These are phyloP conservation scores for Protodeltote pygarga DNA, from an alignment of 2,888 invertebrate species.

Conservation along the genomic window DNA sequence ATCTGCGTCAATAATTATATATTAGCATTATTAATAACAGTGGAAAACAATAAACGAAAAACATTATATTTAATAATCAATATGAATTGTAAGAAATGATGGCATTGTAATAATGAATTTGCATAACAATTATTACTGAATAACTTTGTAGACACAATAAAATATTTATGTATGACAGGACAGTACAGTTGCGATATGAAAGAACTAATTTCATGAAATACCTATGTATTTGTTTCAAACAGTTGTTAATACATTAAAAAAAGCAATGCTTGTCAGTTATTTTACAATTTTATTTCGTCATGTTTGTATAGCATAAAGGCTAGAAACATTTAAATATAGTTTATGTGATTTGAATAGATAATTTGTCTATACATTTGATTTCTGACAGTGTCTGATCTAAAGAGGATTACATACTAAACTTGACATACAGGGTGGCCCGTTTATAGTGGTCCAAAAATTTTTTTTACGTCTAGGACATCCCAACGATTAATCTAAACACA, in stretches of 20 bases:
- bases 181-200: constrained; percentile 65
- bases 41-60: constrained; percentile 55
- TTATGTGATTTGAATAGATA: constrained; percentile 2
- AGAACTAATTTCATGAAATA: constrained; percentile 66
- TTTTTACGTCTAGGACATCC: no score
- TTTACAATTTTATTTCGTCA: constrained; percentile 33
- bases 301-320: constrained; percentile 6
- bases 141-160: constrained; percentile 49
- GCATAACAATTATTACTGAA: constrained; percentile 60
- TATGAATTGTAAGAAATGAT: constrained; percentile 52
- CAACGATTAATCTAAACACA: no score
- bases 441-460: no score
- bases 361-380: not conserved
- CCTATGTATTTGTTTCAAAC: constrained; percentile 34
- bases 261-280: constrained; percentile 50
- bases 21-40: constrained; percentile 62
- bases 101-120: constrained; percentile 54
- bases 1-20: constrained; percentile 62
- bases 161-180: constrained; percentile 54
- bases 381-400: constrained; percentile 1
- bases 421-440: not conserved
- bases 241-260: constrained; percentile 48
- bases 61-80: constrained; percentile 57
- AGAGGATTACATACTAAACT: not conserved
- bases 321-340: no score